These are phyloP conservation scores for Eremobia ochroleuca DNA, from an alignment of 2,888 invertebrate genomes.

Conservation along the genomic window DNA sequence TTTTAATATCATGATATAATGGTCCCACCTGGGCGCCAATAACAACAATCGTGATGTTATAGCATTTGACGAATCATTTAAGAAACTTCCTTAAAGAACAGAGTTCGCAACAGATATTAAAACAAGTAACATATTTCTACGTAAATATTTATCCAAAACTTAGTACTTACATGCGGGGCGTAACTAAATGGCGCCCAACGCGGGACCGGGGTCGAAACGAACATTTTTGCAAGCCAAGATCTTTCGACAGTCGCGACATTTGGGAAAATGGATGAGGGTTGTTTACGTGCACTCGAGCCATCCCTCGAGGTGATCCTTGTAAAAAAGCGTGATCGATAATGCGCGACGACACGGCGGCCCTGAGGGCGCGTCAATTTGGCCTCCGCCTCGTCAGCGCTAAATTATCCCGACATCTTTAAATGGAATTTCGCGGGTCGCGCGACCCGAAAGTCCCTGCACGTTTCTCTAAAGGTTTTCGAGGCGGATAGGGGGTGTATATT, in stretches of 20 bases:
- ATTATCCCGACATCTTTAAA: constrained; percentile 91
- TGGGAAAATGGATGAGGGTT: constrained; percentile 81
- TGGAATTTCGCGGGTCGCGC: constrained; percentile 89
- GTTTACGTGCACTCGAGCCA: constrained; percentile 82
- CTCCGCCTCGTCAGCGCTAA: constrained; percentile 89
- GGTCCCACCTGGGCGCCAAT: constrained; percentile 55
- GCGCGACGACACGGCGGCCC: constrained; percentile 82
- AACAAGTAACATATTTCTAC: constrained; percentile 10
- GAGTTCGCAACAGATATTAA: constrained; percentile 5
- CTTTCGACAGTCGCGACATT: constrained; percentile 75
- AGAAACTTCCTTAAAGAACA: not conserved
- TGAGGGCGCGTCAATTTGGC: constrained; percentile 88
- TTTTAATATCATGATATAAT: constrained; percentile 13
- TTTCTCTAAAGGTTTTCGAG: constrained; percentile 76
- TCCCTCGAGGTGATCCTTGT: constrained; percentile 79
- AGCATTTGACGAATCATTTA: not conserved
- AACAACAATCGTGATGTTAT: constrained; percentile 5
- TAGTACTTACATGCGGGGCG: constrained; percentile 37
- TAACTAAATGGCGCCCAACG: constrained; percentile 73
- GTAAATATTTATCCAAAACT: constrained; percentile 45
- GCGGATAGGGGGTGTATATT: constrained; percentile 77
- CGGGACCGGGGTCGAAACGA: constrained; percentile 66
- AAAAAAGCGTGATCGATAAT: constrained; percentile 85
- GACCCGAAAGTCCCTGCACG: constrained; percentile 81
- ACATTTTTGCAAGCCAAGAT: constrained; percentile 74